Evolutionary conservation across 2,888 invertebrate genomes (phyloP).

Genomic region (Drosophila longiperda): DNA sequence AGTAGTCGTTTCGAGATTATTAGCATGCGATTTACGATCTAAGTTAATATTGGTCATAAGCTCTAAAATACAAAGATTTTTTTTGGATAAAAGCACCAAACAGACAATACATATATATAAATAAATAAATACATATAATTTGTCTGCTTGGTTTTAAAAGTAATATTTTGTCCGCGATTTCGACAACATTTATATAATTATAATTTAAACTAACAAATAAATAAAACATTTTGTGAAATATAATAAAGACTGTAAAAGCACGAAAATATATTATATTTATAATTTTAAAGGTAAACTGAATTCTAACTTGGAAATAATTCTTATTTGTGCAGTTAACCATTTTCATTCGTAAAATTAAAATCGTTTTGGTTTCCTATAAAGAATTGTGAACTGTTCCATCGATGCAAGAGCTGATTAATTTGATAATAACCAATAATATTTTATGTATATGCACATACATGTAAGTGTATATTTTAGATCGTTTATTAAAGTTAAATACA

Average conservation of each 20-base stretch:
- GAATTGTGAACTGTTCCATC: background rate
- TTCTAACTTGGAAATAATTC: background rate
- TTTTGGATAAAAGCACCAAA: background rate
- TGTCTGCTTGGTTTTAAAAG: background rate
- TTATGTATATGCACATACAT: slow-evolving; percentile 22
- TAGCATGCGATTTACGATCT: background rate
- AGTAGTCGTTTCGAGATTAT: background rate
- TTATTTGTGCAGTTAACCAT: background rate
- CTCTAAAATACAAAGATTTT: background rate
- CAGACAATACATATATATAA: background rate
- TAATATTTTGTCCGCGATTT: background rate
- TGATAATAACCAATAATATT: background rate
- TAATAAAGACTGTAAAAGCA: background rate
- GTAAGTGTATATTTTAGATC: slow-evolving; percentile 2
- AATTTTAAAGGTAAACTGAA: background rate
- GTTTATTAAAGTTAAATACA: slow-evolving; percentile 1
- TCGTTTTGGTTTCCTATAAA: background rate
- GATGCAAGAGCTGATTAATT: background rate
- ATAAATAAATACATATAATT: background rate
- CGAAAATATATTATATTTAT: background rate
- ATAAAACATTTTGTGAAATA: background rate
- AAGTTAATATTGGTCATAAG: background rate
- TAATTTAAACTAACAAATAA: background rate
- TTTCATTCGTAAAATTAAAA: background rate
- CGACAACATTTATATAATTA: too few relatives aligned